phyloP scores from a whole-genome alignment of 2,888 invertebrate species.

The Lampropteryx suffumata region DNA sequence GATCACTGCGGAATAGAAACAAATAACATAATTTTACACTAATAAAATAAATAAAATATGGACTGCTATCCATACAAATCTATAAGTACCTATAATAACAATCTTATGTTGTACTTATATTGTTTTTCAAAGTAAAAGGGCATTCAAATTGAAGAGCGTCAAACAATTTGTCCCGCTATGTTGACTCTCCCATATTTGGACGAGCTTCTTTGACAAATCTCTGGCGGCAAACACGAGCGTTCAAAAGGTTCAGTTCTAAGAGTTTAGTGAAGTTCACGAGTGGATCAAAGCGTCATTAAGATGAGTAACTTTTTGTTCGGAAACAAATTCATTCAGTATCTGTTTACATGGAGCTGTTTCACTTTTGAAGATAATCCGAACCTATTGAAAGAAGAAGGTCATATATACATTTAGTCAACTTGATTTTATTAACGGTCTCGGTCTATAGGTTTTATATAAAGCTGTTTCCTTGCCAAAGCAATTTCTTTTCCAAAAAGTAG shows the following conservation, averaged over 20 bases:
- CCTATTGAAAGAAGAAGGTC: not conserved
- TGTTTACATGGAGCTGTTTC: conserved; percentile 7
- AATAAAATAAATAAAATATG: too few species aligned
- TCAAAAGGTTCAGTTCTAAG: conserved; percentile 47
- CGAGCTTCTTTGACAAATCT: conserved; percentile 64
- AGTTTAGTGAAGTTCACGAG: conserved; percentile 45
- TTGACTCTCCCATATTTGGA: conserved; percentile 50
- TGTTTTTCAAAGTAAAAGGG: conserved; percentile 10
- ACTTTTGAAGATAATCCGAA: not conserved
- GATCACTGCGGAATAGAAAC: too few species aligned
- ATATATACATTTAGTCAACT: too few species aligned
- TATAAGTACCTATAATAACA: too few species aligned
- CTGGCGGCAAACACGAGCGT: conserved; percentile 51
- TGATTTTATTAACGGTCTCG: too few species aligned
- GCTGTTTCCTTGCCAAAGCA: not conserved
- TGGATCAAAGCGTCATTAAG: conserved; percentile 36
- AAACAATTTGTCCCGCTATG: conserved; percentile 40
- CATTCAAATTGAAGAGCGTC: conserved; percentile 17
- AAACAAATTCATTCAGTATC: conserved; percentile 15
- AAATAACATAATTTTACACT: too few species aligned
- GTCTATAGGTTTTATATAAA: not conserved
- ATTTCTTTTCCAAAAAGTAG: conserved; percentile 6
- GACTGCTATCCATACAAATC: too few species aligned
- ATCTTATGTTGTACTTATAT: too few species aligned
- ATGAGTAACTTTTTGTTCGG: conserved; percentile 27